Evolutionary conservation across 2,888 invertebrate genomes (phyloP).

Genomic region (Sphinx pinastri): DNA sequence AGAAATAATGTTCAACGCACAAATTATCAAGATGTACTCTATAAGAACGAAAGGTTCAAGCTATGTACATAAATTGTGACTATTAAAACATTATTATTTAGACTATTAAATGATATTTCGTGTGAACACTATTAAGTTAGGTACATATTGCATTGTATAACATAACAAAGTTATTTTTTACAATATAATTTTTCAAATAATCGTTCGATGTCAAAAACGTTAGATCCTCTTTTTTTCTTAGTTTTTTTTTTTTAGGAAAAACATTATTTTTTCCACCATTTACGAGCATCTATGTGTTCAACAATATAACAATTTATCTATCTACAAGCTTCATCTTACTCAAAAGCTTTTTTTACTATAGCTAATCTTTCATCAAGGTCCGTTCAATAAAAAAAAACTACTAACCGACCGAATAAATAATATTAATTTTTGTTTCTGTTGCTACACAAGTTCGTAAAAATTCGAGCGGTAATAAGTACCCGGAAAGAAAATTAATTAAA

Average conservation of each 20-base stretch:
- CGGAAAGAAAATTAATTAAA: too few species aligned
- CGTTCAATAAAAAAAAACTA: too few species aligned
- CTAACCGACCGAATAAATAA: too few species aligned
- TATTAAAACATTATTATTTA: slow-evolving; percentile 41
- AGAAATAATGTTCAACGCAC: slow-evolving; percentile 3
- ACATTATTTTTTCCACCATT: not conserved
- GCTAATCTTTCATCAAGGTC: not conserved
- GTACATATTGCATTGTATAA: slow-evolving; percentile 25
- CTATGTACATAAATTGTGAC: slow-evolving; percentile 41
- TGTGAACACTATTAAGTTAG: slow-evolving; percentile 26
- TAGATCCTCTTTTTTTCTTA: too few species aligned
- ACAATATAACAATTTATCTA: not conserved
- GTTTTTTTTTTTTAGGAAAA: not conserved
- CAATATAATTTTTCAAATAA: slow-evolving; percentile 7
- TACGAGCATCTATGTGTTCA: too few species aligned
- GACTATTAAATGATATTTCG: slow-evolving; percentile 40
- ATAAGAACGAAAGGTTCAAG: slow-evolving; percentile 19
- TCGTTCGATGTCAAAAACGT: not conserved
- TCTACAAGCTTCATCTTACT: not conserved
- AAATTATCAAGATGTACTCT: slow-evolving; percentile 6
- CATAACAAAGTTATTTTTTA: slow-evolving; percentile 11
- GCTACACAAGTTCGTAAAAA: too few species aligned
- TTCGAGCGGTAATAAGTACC: too few species aligned
- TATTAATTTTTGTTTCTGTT: too few species aligned
- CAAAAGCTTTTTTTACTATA: not conserved